These are phyloP conservation scores for Luffia ferchaultella DNA, from an alignment of 2,888 invertebrate species.

Conservation along the genomic window DNA sequence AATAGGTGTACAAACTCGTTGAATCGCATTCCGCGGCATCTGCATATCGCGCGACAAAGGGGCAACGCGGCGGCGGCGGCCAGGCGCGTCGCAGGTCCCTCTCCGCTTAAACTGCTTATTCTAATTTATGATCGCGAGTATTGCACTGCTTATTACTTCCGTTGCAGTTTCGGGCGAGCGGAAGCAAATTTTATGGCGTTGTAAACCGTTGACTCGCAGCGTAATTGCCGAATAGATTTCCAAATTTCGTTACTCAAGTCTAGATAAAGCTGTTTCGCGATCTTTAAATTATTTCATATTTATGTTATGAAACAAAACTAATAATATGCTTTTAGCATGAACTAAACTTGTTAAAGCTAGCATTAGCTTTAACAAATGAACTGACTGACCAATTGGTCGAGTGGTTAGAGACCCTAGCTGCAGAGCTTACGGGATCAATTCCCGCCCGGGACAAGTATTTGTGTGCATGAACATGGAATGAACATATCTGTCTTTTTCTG, in stretches of 20 bases:
- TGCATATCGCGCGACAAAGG: neutral
- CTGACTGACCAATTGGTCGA: too few species aligned
- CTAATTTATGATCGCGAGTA: constrained; percentile 54
- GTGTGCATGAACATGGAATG: too few species aligned
- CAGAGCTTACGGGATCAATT: too few species aligned
- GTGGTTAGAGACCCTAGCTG: too few species aligned
- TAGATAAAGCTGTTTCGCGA: too few species aligned
- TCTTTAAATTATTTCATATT: too few species aligned
- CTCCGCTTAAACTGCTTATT: constrained; percentile 55
- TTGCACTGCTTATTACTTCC: constrained; percentile 61
- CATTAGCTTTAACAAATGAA: too few species aligned
- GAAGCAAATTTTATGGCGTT: constrained; percentile 56
- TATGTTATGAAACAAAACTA: too few species aligned
- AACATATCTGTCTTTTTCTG: too few species aligned
- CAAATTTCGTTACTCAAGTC: neutral
- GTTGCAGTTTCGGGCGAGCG: constrained; percentile 53
- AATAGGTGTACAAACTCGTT: neutral
- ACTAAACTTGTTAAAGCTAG: too few species aligned
- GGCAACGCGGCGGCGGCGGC: neutral
- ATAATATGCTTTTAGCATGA: too few species aligned
- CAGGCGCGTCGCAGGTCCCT: constrained; percentile 9
- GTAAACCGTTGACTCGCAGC: constrained; percentile 59
- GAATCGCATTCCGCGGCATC: neutral
- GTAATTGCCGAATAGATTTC: constrained; percentile 39
- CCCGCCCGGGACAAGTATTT: too few species aligned